These are phyloP conservation scores for Odontocolon sp. DNA, from an alignment of 2,888 invertebrate genomes.

Conservation along the genomic window DNA sequence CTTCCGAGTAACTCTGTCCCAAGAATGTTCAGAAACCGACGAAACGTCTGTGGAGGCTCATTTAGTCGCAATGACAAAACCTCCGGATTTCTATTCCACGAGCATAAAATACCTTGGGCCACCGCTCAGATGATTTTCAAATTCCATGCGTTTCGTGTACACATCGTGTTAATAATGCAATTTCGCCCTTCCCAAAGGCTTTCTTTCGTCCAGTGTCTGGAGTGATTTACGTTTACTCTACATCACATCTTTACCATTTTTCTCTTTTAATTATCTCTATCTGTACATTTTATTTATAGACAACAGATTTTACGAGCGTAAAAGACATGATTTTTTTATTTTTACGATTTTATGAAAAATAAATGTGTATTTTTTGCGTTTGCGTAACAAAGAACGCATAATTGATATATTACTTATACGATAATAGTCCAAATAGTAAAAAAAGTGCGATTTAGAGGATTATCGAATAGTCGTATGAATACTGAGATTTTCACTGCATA, in stretches of 20 bases:
- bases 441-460: conserved; percentile 12
- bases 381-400: neutral
- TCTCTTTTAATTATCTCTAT: neutral
- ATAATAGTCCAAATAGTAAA: conserved; percentile 18
- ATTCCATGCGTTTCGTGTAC: conserved; percentile 8
- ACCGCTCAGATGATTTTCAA: conserved; percentile 69
- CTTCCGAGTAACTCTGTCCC: conserved; percentile 77
- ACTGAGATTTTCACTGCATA: conserved; percentile 38
- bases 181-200: conserved; percentile 22
- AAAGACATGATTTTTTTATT: neutral
- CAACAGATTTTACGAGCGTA: conserved; percentile 6
- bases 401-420: conserved; percentile 4
- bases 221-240: neutral
- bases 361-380: conserved; percentile 3
- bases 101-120: conserved; percentile 74
- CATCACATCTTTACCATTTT: conserved; percentile 6
- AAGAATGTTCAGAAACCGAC: conserved; percentile 49
- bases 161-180: neutral
- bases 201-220: conserved; percentile 9
- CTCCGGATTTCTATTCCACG: conserved; percentile 72
- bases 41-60: conserved; percentile 70
- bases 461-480: conserved; percentile 4
- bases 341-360: neutral
- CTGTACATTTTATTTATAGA: conserved; percentile 8
- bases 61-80: conserved; percentile 67